These are phyloP conservation scores for Phocides pigmalion DNA, from an alignment of 1,140 invertebrate genomes.

Conservation along the genomic window DNA sequence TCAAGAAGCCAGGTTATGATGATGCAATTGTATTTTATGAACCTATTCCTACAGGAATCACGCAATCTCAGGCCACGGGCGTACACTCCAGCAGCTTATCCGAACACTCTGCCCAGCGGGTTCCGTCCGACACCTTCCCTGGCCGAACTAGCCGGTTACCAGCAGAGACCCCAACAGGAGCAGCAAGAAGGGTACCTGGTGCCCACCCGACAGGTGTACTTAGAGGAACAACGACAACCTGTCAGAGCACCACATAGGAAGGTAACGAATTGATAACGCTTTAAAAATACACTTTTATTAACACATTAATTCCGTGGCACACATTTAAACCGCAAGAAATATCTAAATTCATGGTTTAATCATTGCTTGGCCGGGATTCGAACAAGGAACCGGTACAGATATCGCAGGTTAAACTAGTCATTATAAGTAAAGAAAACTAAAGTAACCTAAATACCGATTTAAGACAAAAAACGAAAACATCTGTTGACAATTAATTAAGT, in stretches of 20 bases:
- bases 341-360: too few species aligned
- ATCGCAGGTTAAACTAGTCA: too few species aligned
- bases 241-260: constrained; percentile 61
- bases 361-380: too few species aligned
- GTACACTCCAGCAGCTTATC: constrained; percentile 62
- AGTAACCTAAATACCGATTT: too few species aligned
- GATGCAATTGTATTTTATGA: too few species aligned
- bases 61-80: constrained; percentile 71
- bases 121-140: constrained; percentile 73
- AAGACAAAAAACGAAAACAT: background rate
- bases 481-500: background rate
- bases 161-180: constrained; percentile 49
- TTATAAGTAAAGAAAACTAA: too few species aligned
- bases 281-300: background rate
- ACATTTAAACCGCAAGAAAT: too few species aligned
- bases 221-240: constrained; percentile 54
- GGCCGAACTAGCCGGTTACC: constrained; percentile 73
- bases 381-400: too few species aligned
- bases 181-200: constrained; percentile 54
- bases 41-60: constrained; percentile 60
- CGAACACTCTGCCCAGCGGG: constrained; percentile 66
- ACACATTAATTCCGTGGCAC: background rate
- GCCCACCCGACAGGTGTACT: constrained; percentile 54
- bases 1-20: too few species aligned
- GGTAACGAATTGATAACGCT: constrained; percentile 40